Evolutionary conservation across 2,888 invertebrate species (phyloP).

Genomic region (Chrysina gloriosa): DNA sequence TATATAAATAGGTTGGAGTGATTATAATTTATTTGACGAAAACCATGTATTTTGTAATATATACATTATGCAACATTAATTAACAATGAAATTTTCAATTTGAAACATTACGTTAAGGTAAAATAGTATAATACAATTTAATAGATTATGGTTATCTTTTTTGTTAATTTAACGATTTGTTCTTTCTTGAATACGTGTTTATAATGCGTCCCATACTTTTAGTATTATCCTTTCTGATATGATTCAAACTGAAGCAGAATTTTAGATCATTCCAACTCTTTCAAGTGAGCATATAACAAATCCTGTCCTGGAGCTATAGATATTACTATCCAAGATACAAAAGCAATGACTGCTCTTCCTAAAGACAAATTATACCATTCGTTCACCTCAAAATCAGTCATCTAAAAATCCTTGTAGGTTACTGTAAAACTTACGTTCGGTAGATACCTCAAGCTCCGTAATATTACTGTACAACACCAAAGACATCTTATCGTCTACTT

Average conservation of each 20-base stretch:
- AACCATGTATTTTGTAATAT: too few relatives aligned
- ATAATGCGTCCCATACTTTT: too few relatives aligned
- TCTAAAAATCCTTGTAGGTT: conserved; percentile 61
- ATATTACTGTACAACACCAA: conserved; percentile 54
- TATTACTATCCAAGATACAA: conserved; percentile 70
- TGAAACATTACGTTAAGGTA: too few relatives aligned
- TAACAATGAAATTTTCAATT: too few relatives aligned
- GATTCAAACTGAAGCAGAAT: neutral
- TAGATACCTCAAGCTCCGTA: conserved; percentile 43
- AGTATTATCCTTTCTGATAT: too few relatives aligned
- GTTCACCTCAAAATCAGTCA: conserved; percentile 68
- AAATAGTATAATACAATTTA: too few relatives aligned
- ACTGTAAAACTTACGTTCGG: conserved; percentile 10
- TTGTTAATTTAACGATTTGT: too few relatives aligned
- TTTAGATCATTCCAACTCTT: conserved; percentile 47
- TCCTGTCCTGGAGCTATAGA: conserved; percentile 70
- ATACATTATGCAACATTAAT: too few relatives aligned
- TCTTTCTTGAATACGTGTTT: too few relatives aligned
- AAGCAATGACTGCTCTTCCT: conserved; percentile 71
- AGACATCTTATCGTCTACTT: conserved; percentile 60
- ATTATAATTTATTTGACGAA: too few relatives aligned
- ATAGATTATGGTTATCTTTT: too few relatives aligned
- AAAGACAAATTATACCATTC: conserved; percentile 73
- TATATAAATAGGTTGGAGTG: too few relatives aligned
- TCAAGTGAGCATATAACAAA: conserved; percentile 67